A percentile compares a stretch with the other conserved stretches of the same genome.
These are phyloP conservation scores for Prolemur simus DNA, from an alignment of 2,113 vertebrate genomes.

Conservation along the genomic window DNA sequence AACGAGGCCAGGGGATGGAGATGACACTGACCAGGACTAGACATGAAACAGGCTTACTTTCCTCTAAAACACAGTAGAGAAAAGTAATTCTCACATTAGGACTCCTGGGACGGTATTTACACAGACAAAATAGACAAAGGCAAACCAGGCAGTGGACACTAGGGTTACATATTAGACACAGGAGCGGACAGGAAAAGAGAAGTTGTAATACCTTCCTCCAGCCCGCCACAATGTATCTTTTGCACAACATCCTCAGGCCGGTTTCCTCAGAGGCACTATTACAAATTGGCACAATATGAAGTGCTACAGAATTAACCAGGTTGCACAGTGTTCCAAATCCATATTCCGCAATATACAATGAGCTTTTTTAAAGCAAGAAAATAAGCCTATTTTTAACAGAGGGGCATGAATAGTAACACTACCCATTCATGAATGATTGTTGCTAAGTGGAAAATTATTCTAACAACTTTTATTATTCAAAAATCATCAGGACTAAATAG, in stretches of 20 bases:
- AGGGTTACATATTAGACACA: not conserved
- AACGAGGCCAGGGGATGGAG: not conserved
- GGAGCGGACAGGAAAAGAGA: not conserved
- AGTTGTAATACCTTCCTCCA: not conserved
- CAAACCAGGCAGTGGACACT: not conserved
- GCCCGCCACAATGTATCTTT: not conserved
- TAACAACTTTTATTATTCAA: constrained; percentile 46
- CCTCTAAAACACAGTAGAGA: not conserved
- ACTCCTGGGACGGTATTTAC: not conserved
- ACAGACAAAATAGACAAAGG: not conserved
- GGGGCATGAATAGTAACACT: not conserved
- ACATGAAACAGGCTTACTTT: not conserved
- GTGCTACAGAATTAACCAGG: constrained; percentile 16
- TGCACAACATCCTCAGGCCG: not conserved
- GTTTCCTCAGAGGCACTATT: not conserved
- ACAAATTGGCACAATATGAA: not conserved
- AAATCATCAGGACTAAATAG: not conserved
- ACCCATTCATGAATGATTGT: not conserved
- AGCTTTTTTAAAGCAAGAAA: constrained; percentile 32
- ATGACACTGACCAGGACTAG: not conserved
- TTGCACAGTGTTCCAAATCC: not conserved
- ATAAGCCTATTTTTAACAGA: constrained; percentile 27
- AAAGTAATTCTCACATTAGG: not conserved
- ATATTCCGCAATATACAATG: not conserved
- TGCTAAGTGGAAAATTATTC: constrained; percentile 52